Evolutionary conservation across 2,797 vertebrate genomes (phyloP), one percentile per base, ranked within the genome.

Genomic region (Poecilia picta): DNA sequence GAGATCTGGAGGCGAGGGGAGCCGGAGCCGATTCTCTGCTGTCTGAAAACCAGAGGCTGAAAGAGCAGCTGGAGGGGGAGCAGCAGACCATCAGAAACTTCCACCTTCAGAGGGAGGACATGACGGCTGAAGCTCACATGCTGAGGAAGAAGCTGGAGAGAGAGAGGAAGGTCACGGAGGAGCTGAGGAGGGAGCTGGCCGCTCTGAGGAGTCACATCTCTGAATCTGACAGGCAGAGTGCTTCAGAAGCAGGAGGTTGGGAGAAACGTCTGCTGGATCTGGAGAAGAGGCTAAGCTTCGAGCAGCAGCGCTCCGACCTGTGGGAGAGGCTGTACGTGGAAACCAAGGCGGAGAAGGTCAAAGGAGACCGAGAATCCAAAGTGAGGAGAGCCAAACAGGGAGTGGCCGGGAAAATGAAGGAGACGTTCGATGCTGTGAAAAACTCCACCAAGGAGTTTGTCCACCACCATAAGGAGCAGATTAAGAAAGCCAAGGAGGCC

Each of bases 391-490:
- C 94, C 13, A 98, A 97, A 83, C 94, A 95, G 0, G 95, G 96
- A 4, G 94, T 98, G 92, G 83, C 97, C n/a, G 96, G 96, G 66
- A 98, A 97, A 39, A 96, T 99, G 78, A 98, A 98, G 87, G 96
- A 98, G 88, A 99, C 98, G 0, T 98, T 99, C 55, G 97, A 99
- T 76, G 97, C 98, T 0, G 97, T 99, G 94, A 99, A 99, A 90
- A 99, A 99, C 94, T 99, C 98, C 73, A 98, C 98, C 0, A 99
- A 98, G 84, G 97, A 98, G 88, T 99, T 99, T 86, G 98, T 99
- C 75, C 97, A 98, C 75, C 98, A 99, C 87, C 98, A 99, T 91
- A 99, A 99, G 88, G 97, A 99, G 93, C 98, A 98, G 94, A 98
- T 99, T 83, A 99, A 99, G 88, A 98, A 98, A 90, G 98, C 98